Conservation (phyloP, 2,113 vertebrate species). For the Thamnaconus septentrionalis region DNA sequence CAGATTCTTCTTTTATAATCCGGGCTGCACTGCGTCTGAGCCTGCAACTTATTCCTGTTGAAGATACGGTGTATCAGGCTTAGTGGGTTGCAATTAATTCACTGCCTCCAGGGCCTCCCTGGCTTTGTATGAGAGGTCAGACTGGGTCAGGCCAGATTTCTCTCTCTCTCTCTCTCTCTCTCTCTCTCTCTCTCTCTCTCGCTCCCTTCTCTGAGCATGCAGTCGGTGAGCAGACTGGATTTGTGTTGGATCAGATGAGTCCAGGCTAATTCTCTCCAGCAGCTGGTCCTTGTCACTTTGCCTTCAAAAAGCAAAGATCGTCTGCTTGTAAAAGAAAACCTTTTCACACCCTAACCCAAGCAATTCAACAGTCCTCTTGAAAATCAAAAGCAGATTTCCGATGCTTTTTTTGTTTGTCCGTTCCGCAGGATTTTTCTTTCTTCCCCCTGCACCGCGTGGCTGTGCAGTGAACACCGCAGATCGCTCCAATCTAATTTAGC, state of each 20-base stretch:
- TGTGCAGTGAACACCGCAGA: slow-evolving; percentile 47
- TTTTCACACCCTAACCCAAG: slow-evolving; percentile 67
- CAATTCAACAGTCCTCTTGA: slow-evolving; percentile 69
- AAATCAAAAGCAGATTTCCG: slow-evolving; percentile 64
- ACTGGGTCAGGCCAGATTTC: slow-evolving; percentile 75
- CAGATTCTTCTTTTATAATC: slow-evolving; percentile 30
- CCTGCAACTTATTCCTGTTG: slow-evolving; percentile 56
- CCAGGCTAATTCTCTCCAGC: slow-evolving; percentile 77
- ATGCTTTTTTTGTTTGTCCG: neutral
- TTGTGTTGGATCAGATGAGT: slow-evolving; percentile 76
- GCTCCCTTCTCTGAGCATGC: slow-evolving; percentile 56
- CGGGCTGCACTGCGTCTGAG: slow-evolving; percentile 35
- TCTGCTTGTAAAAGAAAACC: slow-evolving; percentile 67
- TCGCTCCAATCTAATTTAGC: slow-evolving; percentile 57
- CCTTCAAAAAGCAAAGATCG: slow-evolving; percentile 71
- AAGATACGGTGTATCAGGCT: slow-evolving; percentile 73
- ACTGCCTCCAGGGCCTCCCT: slow-evolving; percentile 75
- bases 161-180: neutral
- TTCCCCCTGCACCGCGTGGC: slow-evolving; percentile 53
- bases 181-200: no score
- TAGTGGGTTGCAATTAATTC: slow-evolving; percentile 78
- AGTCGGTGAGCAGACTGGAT: slow-evolving; percentile 57
- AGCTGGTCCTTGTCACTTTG: slow-evolving; percentile 79
- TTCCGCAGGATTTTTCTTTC: slow-evolving; percentile 18
- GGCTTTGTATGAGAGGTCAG: slow-evolving; percentile 78